phyloP scores from a whole-genome alignment of 2,888 invertebrate species.

The Parnassius orleans region DNA sequence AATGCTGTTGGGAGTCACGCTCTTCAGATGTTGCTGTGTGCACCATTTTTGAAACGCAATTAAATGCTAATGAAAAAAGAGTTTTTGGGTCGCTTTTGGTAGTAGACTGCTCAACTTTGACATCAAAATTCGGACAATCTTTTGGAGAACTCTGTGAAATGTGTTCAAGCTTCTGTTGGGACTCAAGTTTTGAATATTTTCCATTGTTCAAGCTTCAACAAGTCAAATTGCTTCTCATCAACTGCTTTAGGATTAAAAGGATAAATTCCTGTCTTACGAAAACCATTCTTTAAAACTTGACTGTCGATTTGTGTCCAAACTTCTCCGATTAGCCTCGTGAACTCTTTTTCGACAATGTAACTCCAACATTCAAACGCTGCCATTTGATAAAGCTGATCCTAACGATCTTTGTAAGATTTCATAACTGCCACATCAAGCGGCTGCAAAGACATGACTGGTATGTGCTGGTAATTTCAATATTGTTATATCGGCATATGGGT shows the following conservation, averaged over 20 bases:
- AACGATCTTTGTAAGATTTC: slow-evolving; percentile 37
- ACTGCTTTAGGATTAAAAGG: slow-evolving; percentile 29
- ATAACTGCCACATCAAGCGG: slow-evolving; percentile 35
- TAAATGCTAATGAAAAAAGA: too few relatives aligned
- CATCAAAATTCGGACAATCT: too few relatives aligned
- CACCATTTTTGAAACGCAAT: too few relatives aligned
- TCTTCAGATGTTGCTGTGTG: too few relatives aligned
- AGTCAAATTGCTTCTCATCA: background rate
- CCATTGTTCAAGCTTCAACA: background rate
- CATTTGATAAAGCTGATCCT: slow-evolving; percentile 32
- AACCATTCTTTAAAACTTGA: slow-evolving; percentile 22
- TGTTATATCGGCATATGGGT: slow-evolving; percentile 28
- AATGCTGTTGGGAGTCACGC: too few relatives aligned
- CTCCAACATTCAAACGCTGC: background rate
- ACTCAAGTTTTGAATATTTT: background rate
- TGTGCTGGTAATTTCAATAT: slow-evolving; percentile 34
- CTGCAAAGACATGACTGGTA: slow-evolving; percentile 35
- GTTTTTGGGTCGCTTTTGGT: too few relatives aligned
- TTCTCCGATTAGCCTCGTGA: slow-evolving; percentile 33
- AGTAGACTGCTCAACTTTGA: too few relatives aligned
- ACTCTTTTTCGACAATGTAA: slow-evolving; percentile 32
- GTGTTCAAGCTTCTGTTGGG: background rate
- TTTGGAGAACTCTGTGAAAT: too few relatives aligned
- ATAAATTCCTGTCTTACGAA: slow-evolving; percentile 34
- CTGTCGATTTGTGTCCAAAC: slow-evolving; percentile 34